phyloP scores from a whole-genome alignment of 2,888 invertebrate species.

The Oxyteleia sp. region DNA sequence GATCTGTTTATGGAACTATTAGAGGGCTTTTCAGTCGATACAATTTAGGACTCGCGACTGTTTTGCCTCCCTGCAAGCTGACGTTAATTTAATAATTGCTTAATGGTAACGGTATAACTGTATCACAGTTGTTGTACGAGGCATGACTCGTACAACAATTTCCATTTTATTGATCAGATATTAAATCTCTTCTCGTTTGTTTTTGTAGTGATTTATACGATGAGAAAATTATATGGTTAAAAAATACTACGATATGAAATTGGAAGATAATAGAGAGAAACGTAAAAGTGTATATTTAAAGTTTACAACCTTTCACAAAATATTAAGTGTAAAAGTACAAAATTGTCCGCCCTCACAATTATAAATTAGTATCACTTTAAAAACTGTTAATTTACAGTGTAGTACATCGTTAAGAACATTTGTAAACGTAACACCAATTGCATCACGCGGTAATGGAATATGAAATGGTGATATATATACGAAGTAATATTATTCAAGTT shows the following conservation, averaged over 20 bases:
- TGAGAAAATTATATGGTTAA: too few relatives aligned
- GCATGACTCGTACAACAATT: neutral
- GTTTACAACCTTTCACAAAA: too few relatives aligned
- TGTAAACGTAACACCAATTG: slow-evolving; percentile 52
- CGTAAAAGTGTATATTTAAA: too few relatives aligned
- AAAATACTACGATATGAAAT: too few relatives aligned
- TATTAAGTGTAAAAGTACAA: too few relatives aligned
- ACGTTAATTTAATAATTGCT: slow-evolving; percentile 75
- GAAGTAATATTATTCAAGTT: slow-evolving; percentile 41
- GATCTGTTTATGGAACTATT: slow-evolving; percentile 57
- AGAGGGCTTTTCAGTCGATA: slow-evolving; percentile 65
- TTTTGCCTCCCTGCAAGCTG: slow-evolving; percentile 52
- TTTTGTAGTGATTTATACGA: neutral
- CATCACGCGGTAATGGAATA: slow-evolving; percentile 50
- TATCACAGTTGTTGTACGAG: slow-evolving; percentile 68
- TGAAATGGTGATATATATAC: slow-evolving; percentile 37
- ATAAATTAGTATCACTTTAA: slow-evolving; percentile 27
- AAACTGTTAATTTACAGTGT: slow-evolving; percentile 34
- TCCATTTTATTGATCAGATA: slow-evolving; percentile 26
- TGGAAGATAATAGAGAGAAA: too few relatives aligned
- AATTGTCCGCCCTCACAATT: too few relatives aligned
- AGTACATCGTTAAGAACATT: slow-evolving; percentile 28
- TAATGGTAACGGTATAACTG: slow-evolving; percentile 69
- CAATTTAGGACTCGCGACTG: slow-evolving; percentile 62
- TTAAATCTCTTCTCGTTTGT: neutral